Base-by-base conservation (phyloP, 1,140 invertebrate species). In the Myzus persicae region DNA sequence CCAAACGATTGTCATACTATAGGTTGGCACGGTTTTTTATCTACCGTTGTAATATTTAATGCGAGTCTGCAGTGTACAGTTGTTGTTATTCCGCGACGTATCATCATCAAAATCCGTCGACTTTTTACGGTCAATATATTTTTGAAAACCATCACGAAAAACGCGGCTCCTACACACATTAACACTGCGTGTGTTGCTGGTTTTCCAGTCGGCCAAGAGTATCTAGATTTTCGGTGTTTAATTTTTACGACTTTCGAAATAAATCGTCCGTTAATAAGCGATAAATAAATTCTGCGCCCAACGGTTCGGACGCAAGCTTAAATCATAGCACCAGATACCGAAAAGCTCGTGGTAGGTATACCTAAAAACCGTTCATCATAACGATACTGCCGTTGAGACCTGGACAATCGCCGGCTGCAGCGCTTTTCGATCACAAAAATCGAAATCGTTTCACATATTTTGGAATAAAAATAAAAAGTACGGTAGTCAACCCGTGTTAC, bases 221-320 rank as follows among this genome's bases (percentile, higher is more conserved):
- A n/a, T 76, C 59, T 76, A 76, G 59, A 76, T 84, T 84, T 84
- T 38, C 40, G 82, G 22, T 26, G 14, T 84, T 84, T 40, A 40
- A 84, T 84, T 40, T 84, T 84, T 84, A 84, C 82, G 82, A 42
- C 82, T 40, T n/a, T 76, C 7, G 82, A 42, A 40, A 40, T 84
- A 84, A 84, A 84, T 84, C 82, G 82, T 84, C 81, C 38, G 82
- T 84, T 84, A 84, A 44, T 44, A 84, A n/a, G 40, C 82, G 82
- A 84, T 84, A 84, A 84, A 84, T 84, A 40, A 84, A 84, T 84
- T 40, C 22, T 42, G 82, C 24, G 22, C 22, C 82, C 36, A 26
- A 42, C 82, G 38, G 38, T 84, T 84, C 38, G 40, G 40, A 40
- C 38, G 82, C 38, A 38, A 14, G 40, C 36, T 40, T 42, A n/a